phyloP scores from a whole-genome alignment of 2,797 vertebrate genomes.

The Enteromius unitaeniatus region DNA sequence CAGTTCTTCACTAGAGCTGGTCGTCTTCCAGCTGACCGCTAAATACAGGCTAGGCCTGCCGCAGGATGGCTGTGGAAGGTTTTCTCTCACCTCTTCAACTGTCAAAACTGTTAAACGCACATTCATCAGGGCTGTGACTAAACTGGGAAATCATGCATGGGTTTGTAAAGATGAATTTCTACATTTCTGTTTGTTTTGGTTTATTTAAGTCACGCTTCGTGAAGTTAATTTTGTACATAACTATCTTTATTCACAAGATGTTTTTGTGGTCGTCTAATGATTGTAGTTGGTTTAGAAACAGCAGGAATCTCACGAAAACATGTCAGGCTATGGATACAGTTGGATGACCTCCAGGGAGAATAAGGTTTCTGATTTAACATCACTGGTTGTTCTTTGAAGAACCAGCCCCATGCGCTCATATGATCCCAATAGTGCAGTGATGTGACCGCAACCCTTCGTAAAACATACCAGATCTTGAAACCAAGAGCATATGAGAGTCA shows the following conservation, averaged over 20 bases:
- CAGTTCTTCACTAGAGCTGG: constrained; percentile 68
- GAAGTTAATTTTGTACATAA: background rate
- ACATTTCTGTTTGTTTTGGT: constrained; percentile 47
- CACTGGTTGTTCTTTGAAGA: constrained; percentile 13
- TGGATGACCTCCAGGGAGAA: constrained; percentile 13
- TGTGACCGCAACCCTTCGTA: constrained; percentile 29
- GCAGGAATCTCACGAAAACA: constrained; percentile 19
- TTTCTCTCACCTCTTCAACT: constrained; percentile 56
- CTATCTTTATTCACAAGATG: constrained; percentile 16
- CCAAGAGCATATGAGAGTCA: constrained; percentile 27
- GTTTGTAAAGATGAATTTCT: constrained; percentile 57
- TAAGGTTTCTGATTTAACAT: constrained; percentile 27
- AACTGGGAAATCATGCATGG: constrained; percentile 51
- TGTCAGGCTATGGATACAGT: background rate
- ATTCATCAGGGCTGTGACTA: constrained; percentile 65
- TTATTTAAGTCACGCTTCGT: constrained; percentile 18
- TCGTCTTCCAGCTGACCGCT: constrained; percentile 68
- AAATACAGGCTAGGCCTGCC: constrained; percentile 68
- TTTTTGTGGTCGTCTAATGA: constrained; percentile 33
- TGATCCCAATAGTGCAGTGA: constrained; percentile 26
- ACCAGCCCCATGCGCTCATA: constrained; percentile 20
- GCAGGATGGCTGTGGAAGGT: constrained; percentile 60
- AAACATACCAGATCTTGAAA: constrained; percentile 44
- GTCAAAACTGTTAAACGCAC: constrained; percentile 65
- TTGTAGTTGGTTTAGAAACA: constrained; percentile 44